Conservation (phyloP, 2,888 invertebrate genomes). For the Desoria tigrina region DNA sequence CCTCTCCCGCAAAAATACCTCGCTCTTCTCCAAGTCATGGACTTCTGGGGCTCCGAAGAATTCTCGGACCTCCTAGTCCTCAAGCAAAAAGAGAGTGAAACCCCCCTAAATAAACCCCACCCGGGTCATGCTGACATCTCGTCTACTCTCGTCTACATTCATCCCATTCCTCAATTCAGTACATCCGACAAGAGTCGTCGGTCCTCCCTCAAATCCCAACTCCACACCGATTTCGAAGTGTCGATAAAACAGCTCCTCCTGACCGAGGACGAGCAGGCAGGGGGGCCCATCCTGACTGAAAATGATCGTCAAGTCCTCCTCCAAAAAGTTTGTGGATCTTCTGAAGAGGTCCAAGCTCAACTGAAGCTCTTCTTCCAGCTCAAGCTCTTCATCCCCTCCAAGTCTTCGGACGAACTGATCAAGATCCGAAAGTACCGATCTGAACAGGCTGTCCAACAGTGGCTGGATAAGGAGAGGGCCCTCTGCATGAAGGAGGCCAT, state of each 20-base stretch:
- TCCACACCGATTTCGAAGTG: conserved; percentile 47
- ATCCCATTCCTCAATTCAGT: conserved; percentile 32
- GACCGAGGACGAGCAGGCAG: conserved; percentile 25
- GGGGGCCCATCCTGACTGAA: conserved; percentile 35
- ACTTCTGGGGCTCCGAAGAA: conserved; percentile 49
- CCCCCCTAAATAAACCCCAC: background rate
- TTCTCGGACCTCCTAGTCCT: conserved; percentile 49
- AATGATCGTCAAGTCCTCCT: conserved; percentile 48
- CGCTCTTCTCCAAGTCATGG: conserved; percentile 50
- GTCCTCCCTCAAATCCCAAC: conserved; percentile 14
- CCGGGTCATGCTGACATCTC: conserved; percentile 5
- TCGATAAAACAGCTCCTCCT: conserved; percentile 49
- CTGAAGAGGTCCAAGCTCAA: conserved; percentile 47
- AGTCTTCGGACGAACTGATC: conserved; percentile 43
- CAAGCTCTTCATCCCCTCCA: conserved; percentile 47
- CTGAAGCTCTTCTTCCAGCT: conserved; percentile 50
- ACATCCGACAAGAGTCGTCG: background rate
- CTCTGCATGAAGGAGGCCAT: conserved; percentile 53
- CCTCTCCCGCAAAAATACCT: conserved; percentile 47
- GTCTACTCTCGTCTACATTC: conserved; percentile 48
- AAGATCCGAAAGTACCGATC: conserved; percentile 40
- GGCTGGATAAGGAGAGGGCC: conserved; percentile 53
- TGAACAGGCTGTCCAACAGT: conserved; percentile 46
- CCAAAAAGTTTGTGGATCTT: conserved; percentile 38
- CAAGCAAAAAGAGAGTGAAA: conserved; percentile 29